Base-by-base conservation (phyloP, 2,113 vertebrate genomes). In the Nestor notabilis region DNA sequence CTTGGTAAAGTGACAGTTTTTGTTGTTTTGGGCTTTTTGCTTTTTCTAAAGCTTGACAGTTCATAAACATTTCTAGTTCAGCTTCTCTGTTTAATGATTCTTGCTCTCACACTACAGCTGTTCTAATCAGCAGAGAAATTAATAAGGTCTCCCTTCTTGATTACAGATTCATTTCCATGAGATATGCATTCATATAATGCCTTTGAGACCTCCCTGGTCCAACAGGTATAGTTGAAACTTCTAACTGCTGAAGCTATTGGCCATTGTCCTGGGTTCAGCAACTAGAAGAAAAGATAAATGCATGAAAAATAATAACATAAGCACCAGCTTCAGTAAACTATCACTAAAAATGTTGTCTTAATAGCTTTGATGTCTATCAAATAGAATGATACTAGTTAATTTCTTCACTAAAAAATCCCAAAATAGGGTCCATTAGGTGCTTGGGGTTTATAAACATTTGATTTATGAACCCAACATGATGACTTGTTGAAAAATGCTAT, bases 11-110 rank as follows among this genome's bases (percentile, higher is more conserved):
- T 55, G 29, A 56, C 3, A 39, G 5, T 58, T 3, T 83, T 66
- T n/a, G 8, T 53, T 69, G n/a, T 1, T 63, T 77, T 10, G 6
- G 1, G 1, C 1, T 0, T 17, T 60, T 68, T 56, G 56, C 21
- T 31, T 65, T 20, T 17, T 12, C 29, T 64, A 68, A 79, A 85
- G 5, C 13, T 66, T 25, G 3, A 12, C 7, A 10, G 4, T 43
- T 61, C 46, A 39, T 44, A 74, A 78, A 58, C 68, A n/a, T 10
- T 46, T 89, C 39, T 89, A 12, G 1, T 68, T 17, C 0, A 1
- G 5, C 28, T 84, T 85, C 50, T 83, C 19, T 60, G 4, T 74
- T 75, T 49, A 50, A 53, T 46, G 39, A 50, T 50, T 71, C n/a
- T 83, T 82, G 10, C 7, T 90, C 12, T 86, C 41, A 68, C 2